Conservation (phyloP, 1,140 invertebrate genomes). For the Drosophila seguyi region DNA sequence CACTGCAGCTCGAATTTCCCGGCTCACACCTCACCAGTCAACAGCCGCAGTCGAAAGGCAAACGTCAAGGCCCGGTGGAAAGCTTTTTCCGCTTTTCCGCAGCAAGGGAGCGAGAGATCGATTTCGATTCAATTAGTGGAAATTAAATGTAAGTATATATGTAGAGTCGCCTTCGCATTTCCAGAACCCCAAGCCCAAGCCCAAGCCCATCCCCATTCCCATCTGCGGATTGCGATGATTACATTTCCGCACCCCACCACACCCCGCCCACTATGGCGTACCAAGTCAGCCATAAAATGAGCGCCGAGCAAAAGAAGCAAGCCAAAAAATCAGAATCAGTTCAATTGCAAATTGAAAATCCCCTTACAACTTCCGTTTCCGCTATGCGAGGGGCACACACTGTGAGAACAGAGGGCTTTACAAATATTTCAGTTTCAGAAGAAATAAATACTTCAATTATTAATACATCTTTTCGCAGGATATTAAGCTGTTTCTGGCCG, state of each 20-base stretch:
- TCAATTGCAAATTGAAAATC: conserved; percentile 84
- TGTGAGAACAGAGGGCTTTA: conserved; percentile 3
- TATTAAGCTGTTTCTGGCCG: not conserved
- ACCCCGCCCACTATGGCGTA: conserved; percentile 46
- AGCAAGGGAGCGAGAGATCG: conserved; percentile 69
- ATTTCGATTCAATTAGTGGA: conserved; percentile 84
- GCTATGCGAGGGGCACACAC: conserved; percentile 52
- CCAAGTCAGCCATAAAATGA: conserved; percentile 82
- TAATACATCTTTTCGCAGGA: not conserved
- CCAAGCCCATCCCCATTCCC: not conserved
- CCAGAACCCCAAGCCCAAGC: not conserved
- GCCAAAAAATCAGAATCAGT: conserved; percentile 79
- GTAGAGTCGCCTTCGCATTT: conserved; percentile 26
- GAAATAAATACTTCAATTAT: not conserved
- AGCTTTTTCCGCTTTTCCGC: conserved; percentile 40
- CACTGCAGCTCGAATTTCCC: conserved; percentile 5
- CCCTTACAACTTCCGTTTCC: conserved; percentile 83
- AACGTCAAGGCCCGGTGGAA: conserved; percentile 50
- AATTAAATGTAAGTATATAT: conserved; percentile 83
- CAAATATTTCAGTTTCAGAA: not conserved
- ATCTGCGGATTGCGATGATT: conserved; percentile 72
- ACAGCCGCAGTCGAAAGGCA: conserved; percentile 46
- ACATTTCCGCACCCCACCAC: conserved; percentile 67
- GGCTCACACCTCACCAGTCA: conserved; percentile 16
- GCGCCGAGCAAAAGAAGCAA: conserved; percentile 68